These are phyloP conservation scores for Drosophila greeni DNA, from an alignment of 2,888 invertebrate species.

Conservation along the genomic window DNA sequence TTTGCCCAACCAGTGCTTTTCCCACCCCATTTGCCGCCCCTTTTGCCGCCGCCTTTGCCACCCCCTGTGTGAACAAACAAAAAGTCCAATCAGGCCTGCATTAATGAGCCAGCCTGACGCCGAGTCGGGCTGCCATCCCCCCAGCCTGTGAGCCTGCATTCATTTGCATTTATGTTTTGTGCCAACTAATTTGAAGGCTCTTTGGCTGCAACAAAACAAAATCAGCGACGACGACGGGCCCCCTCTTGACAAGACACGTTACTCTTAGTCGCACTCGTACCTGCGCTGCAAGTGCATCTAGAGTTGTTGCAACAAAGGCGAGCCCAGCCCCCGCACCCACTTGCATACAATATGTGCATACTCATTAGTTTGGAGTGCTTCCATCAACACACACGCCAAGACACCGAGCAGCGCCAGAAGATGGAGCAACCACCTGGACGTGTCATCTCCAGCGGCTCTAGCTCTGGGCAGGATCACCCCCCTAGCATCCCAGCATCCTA, in stretches of 20 bases:
- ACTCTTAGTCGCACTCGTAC: constrained; percentile 12
- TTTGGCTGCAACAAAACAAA: constrained; percentile 66
- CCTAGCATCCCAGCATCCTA: neutral
- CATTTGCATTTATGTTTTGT: constrained; percentile 73
- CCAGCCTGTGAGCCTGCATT: constrained; percentile 46
- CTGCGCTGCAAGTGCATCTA: constrained; percentile 61
- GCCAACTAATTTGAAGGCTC: constrained; percentile 70
- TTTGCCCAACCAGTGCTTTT: neutral
- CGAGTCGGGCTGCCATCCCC: neutral
- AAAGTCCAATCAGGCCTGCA: constrained; percentile 71
- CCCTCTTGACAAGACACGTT: constrained; percentile 55
- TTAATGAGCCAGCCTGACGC: constrained; percentile 56
- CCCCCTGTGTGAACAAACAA: constrained; percentile 55
- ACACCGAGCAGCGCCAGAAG: constrained; percentile 22
- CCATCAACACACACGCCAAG: constrained; percentile 62
- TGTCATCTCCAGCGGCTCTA: constrained; percentile 30
- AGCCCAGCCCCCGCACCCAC: constrained; percentile 37
- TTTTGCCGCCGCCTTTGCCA: constrained; percentile 1
- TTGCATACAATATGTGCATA: constrained; percentile 72
- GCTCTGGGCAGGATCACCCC: constrained; percentile 10
- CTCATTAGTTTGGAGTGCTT: constrained; percentile 76
- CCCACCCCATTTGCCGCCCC: neutral
- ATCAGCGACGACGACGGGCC: constrained; percentile 56
- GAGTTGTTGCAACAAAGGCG: constrained; percentile 60
- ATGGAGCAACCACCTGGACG: constrained; percentile 31